A percentile compares a stretch with the other conserved stretches of the same genome.
Evolutionary conservation across 2,113 vertebrate species (phyloP).

Genomic region (Mustelus asterias): DNA sequence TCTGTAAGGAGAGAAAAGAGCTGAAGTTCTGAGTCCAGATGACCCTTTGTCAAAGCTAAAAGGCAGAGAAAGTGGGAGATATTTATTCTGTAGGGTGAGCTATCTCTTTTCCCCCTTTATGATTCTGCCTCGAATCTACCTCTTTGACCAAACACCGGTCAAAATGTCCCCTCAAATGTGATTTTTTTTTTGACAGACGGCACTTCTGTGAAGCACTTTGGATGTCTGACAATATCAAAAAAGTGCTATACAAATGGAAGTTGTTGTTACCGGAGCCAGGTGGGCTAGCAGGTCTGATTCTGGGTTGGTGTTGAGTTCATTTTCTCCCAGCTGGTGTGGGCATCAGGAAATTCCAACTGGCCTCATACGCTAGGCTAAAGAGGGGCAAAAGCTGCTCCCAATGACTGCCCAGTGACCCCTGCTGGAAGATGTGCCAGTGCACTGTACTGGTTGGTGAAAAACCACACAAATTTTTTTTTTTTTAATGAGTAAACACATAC

Average conservation of each 20-base stretch:
- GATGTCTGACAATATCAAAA: not conserved
- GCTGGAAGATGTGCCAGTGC: not conserved
- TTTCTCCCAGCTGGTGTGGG: not conserved
- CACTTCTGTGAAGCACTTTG: not conserved
- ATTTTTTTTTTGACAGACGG: not conserved
- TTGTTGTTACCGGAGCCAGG: not conserved
- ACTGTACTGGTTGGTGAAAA: not conserved
- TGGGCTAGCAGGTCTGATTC: not conserved
- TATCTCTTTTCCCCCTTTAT: too few relatives aligned
- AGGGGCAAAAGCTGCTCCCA: not conserved
- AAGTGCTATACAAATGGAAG: not conserved
- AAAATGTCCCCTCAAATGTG: not conserved
- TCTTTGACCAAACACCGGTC: not conserved
- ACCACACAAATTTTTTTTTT: not conserved
- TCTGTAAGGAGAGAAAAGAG: too few relatives aligned
- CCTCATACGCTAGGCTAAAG: not conserved
- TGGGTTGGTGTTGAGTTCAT: not conserved
- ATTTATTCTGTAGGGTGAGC: too few relatives aligned
- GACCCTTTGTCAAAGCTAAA: too few relatives aligned
- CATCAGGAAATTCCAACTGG: not conserved
- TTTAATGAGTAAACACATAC: not conserved
- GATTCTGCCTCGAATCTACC: not conserved
- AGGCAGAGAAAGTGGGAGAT: too few relatives aligned
- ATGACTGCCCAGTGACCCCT: not conserved
- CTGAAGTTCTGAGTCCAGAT: too few relatives aligned